Conservation (phyloP, 2,113 vertebrate species). For the Aplodontia rufa region DNA sequence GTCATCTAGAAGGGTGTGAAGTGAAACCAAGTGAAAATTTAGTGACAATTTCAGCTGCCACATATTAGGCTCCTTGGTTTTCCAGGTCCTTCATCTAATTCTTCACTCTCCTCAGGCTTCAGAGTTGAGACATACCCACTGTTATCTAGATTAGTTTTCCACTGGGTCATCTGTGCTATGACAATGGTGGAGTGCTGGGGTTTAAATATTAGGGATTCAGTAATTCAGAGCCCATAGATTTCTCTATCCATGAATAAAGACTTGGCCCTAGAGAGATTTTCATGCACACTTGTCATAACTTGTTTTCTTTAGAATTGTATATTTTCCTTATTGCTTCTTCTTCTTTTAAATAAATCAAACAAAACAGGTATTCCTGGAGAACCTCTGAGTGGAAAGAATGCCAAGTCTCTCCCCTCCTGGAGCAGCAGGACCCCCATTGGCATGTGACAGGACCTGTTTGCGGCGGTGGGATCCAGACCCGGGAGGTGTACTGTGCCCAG, state of each 20-base stretch:
- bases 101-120: background rate
- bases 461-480: slow-evolving; percentile 94
- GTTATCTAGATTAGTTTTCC: background rate
- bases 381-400: slow-evolving; percentile 94
- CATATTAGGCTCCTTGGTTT: background rate
- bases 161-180: background rate
- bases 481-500: slow-evolving; percentile 93
- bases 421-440: slow-evolving; percentile 85
- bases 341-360: slow-evolving; percentile 71
- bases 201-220: background rate
- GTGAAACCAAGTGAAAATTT: background rate
- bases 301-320: slow-evolving; percentile 31
- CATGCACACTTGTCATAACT: background rate
- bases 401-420: slow-evolving; percentile 89
- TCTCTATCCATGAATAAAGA: background rate
- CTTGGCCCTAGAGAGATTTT: background rate
- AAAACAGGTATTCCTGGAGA: slow-evolving; percentile 93
- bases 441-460: slow-evolving; percentile 85
- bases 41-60: background rate
- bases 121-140: background rate
- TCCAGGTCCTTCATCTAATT: background rate
- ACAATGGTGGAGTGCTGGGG: background rate
- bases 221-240: background rate
- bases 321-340: slow-evolving; percentile 63
- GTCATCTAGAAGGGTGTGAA: background rate